Percentiles rank a stretch among this genome's conserved stretches.
phyloP scores from a whole-genome alignment of 2,113 vertebrate genomes.

The Archilochus colubris region DNA sequence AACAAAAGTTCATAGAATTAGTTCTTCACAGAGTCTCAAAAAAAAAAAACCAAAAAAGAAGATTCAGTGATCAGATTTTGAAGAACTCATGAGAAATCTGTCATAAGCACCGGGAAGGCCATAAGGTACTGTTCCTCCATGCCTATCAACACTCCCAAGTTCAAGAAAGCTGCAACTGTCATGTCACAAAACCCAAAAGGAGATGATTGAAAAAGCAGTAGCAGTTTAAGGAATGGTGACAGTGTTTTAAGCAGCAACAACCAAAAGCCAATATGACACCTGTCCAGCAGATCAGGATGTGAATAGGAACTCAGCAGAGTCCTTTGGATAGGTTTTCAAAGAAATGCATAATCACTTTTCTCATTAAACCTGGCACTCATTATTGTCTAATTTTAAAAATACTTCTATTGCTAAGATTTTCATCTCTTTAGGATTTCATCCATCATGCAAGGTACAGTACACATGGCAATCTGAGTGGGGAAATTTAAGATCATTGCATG shows the following conservation, averaged over 20 bases:
- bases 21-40: background rate
- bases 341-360: background rate
- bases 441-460: background rate
- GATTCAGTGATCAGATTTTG: background rate
- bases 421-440: background rate
- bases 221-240: background rate
- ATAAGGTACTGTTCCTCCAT: background rate
- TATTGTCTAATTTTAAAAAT: background rate
- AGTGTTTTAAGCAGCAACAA: background rate
- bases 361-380: background rate
- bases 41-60: background rate
- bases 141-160: background rate
- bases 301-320: background rate
- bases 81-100: background rate
- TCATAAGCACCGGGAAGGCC: background rate
- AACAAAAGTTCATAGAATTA: background rate
- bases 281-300: background rate
- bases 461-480: background rate
- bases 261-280: background rate
- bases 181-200: background rate
- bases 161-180: background rate
- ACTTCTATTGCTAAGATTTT: background rate
- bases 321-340: background rate
- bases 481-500: background rate
- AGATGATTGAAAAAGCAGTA: background rate